Conservation (phyloP, 2,888 invertebrate species). For the Trachelus troglodyta region DNA sequence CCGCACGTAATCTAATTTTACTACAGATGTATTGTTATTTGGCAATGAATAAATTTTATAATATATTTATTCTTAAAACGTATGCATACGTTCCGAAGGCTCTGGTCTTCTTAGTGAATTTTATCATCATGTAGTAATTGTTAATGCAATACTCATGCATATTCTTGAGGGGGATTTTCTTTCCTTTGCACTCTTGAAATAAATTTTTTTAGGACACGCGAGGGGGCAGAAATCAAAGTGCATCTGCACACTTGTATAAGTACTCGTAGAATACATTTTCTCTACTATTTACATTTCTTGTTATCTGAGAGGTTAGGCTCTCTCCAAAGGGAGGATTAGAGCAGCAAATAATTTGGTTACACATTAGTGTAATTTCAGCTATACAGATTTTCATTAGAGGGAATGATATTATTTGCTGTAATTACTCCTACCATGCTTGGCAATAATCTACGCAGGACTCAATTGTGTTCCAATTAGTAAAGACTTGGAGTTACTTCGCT, state of each 20-base stretch:
- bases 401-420: not conserved
- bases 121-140: too few species aligned
- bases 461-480: not conserved
- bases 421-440: not conserved
- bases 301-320: not conserved
- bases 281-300: not conserved
- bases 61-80: constrained; percentile 38
- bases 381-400: not conserved
- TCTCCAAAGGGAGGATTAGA: not conserved
- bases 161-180: not conserved
- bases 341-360: not conserved
- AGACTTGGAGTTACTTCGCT: not conserved
- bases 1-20: not conserved
- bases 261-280: not conserved
- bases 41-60: constrained; percentile 55
- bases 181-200: not conserved
- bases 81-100: not conserved
- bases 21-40: constrained; percentile 38
- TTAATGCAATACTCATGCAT: not conserved
- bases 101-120: not conserved
- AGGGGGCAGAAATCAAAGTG: not conserved
- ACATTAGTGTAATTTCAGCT: not conserved
- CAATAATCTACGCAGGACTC: not conserved
- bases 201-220: not conserved
- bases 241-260: not conserved